Evolutionary conservation across 1,140 invertebrate species (phyloP).

Genomic region (Rhyacophila brunnea): DNA sequence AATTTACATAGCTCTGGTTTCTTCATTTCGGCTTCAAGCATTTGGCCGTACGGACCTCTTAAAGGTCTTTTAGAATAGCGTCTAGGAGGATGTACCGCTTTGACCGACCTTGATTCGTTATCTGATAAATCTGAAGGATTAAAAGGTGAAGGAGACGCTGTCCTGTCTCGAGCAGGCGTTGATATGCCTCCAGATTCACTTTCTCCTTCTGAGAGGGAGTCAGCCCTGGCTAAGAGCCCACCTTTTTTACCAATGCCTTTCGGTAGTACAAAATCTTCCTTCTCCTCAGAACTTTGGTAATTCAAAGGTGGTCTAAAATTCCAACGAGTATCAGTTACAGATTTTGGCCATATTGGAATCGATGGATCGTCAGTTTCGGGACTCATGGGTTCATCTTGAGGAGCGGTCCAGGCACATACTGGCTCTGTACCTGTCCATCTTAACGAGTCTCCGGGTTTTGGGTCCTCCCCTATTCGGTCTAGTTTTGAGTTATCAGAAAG

Average conservation of each 20-base stretch:
- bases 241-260: constrained; percentile 39
- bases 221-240: constrained; percentile 43
- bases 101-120: constrained; percentile 57
- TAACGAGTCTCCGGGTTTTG: constrained; percentile 12
- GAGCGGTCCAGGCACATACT: constrained; percentile 37
- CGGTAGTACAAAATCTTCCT: constrained; percentile 54
- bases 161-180: constrained; percentile 41
- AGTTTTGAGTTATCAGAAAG: constrained; percentile 4
- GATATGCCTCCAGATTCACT: constrained; percentile 40
- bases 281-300: constrained; percentile 71
- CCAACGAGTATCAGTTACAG: constrained; percentile 25
- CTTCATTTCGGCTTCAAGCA: constrained; percentile 79
- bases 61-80: constrained; percentile 73
- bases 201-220: constrained; percentile 51
- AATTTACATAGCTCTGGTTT: constrained; percentile 56
- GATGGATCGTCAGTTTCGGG: constrained; percentile 39
- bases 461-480: background rate
- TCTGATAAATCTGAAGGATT: constrained; percentile 51
- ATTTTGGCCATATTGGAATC: constrained; percentile 22
- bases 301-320: constrained; percentile 56
- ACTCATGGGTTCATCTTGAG: constrained; percentile 54
- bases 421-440: constrained; percentile 27
- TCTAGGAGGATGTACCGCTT: constrained; percentile 41
- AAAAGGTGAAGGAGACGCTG: constrained; percentile 50
- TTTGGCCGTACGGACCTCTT: constrained; percentile 77